Conservation (phyloP, 2,888 invertebrate genomes). For the Sclerodermus sp. region DNA sequence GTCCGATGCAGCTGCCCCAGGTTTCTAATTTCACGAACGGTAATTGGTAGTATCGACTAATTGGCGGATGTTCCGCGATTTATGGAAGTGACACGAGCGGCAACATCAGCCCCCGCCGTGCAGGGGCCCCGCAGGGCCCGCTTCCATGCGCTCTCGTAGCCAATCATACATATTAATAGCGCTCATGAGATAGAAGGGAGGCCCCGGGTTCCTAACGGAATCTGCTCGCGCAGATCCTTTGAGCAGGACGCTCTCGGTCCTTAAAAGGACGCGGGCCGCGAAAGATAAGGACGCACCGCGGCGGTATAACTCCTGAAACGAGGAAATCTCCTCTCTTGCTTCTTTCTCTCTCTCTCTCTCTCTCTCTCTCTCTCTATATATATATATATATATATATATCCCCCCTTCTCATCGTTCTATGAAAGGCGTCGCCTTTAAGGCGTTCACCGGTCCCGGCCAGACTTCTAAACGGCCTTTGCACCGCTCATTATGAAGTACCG, state of each 20-base stretch:
- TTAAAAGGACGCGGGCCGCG: constrained; percentile 20
- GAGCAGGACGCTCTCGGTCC: constrained; percentile 9
- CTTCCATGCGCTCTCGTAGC: constrained; percentile 24
- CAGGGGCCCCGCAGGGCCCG: no score
- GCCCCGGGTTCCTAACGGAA: constrained; percentile 28
- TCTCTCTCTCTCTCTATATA: no score
- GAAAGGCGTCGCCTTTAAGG: constrained; percentile 22
- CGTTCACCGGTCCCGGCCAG: constrained; percentile 1
- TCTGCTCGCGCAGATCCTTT: constrained; percentile 16
- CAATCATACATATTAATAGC: constrained; percentile 51
- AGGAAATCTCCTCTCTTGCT: constrained; percentile 7
- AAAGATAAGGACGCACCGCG: constrained; percentile 23
- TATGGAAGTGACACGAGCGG: constrained; percentile 25
- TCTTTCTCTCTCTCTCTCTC: no score
- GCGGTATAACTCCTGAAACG: constrained; percentile 14
- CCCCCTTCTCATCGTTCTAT: not conserved
- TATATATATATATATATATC: no score
- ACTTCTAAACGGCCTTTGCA: no score
- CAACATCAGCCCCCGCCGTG: constrained; percentile 24
- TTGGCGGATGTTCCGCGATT: constrained; percentile 35
- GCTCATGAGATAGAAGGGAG: constrained; percentile 22
- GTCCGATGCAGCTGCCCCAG: not conserved
- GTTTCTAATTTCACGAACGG: constrained; percentile 27
- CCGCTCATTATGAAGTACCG: no score
- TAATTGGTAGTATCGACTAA: constrained; percentile 38